These are phyloP conservation scores for Tenthredo mesomela DNA, from an alignment of 2,888 invertebrate species.

Conservation along the genomic window DNA sequence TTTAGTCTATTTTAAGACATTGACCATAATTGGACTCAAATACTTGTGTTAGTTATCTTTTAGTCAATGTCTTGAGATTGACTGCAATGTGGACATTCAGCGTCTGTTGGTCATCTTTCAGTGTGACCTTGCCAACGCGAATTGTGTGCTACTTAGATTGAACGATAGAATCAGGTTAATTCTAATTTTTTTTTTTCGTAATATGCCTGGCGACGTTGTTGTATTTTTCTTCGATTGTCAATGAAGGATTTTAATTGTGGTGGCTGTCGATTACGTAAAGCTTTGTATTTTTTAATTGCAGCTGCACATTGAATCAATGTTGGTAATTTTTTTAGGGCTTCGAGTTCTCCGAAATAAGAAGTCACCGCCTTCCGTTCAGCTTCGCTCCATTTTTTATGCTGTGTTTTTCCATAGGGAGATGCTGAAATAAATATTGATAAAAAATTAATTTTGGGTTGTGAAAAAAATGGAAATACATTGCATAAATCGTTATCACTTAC, in stretches of 20 bases:
- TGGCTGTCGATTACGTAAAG: neutral
- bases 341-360: neutral
- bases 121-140: too few relatives aligned
- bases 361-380: neutral
- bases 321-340: neutral
- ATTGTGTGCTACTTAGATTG: slow-evolving; percentile 12
- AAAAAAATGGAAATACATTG: neutral
- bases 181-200: neutral
- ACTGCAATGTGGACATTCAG: too few relatives aligned
- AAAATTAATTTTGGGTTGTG: neutral
- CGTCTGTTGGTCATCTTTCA: too few relatives aligned
- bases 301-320: neutral
- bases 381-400: neutral
- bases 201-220: neutral
- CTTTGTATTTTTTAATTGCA: slow-evolving; percentile 24
- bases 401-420: neutral
- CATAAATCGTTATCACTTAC: slow-evolving; percentile 17
- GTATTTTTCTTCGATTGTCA: slow-evolving; percentile 1
- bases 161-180: neutral
- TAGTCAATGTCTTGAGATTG: neutral
- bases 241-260: slow-evolving; percentile 9
- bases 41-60: neutral
- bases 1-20: neutral
- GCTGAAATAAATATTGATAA: neutral
- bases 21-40: neutral